These are phyloP conservation scores for Pomacea maculata DNA, from an alignment of 1,140 invertebrate species.

Conservation along the genomic window DNA sequence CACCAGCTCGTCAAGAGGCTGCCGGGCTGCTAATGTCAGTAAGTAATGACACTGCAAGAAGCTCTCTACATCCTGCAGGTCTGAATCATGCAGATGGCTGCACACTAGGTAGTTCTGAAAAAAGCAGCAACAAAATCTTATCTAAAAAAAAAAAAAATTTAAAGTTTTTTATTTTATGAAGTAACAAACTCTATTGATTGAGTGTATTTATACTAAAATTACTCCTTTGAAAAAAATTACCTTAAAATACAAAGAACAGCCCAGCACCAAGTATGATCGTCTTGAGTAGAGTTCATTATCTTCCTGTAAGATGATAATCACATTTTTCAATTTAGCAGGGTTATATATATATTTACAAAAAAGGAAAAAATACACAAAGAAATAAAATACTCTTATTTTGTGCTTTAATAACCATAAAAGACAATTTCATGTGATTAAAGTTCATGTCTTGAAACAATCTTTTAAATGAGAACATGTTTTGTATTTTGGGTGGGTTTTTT, in stretches of 20 bases:
- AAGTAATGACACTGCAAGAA: slow-evolving; percentile 61
- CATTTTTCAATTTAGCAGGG: slow-evolving; percentile 3
- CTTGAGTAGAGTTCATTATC: slow-evolving; percentile 59
- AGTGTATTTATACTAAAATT: no score
- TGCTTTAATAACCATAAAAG: no score
- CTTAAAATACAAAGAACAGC: slow-evolving; percentile 65
- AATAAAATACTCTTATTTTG: no score
- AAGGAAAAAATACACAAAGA: neutral
- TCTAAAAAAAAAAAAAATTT: no score
- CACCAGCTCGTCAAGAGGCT: slow-evolving; percentile 59
- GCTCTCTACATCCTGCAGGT: slow-evolving; percentile 57
- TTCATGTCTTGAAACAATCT: no score
- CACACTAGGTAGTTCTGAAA: slow-evolving; percentile 37
- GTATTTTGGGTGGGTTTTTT: no score
- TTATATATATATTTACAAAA: neutral
- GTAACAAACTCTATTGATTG: no score
- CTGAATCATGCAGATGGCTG: slow-evolving; percentile 57
- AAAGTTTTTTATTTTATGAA: no score
- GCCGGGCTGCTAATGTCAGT: slow-evolving; percentile 51
- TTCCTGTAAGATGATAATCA: slow-evolving; percentile 47
- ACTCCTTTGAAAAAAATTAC: slow-evolving; percentile 41
- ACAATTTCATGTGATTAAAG: no score
- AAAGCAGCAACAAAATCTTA: neutral
- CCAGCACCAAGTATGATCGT: slow-evolving; percentile 61
- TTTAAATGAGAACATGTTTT: no score